Conservation (phyloP, 1,140 invertebrate genomes). For the Aphelinus certus region DNA sequence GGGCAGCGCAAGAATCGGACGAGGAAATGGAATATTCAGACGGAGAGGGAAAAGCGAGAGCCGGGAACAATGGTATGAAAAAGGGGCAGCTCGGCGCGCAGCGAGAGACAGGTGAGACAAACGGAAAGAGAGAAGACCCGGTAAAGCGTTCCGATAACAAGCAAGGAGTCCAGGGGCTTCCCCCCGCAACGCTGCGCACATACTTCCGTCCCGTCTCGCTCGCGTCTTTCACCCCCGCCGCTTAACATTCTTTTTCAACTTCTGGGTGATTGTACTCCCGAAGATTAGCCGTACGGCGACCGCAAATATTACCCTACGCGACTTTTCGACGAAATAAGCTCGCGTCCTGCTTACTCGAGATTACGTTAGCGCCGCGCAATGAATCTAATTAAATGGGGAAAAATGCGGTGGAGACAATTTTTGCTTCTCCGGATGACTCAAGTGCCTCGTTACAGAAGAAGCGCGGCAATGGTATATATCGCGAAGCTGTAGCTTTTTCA, state of each 20-base stretch:
- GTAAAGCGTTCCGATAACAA: constrained; percentile 28
- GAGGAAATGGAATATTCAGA: constrained; percentile 29
- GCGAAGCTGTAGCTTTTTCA: no score
- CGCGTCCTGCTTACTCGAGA: no score
- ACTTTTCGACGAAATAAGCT: no score
- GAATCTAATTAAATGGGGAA: no score
- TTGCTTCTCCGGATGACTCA: no score
- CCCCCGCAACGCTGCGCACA: neutral
- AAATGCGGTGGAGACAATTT: no score
- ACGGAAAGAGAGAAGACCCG: constrained; percentile 22
- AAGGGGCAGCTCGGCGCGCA: neutral
- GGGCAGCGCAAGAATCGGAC: neutral
- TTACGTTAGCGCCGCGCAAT: no score
- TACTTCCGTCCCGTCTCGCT: neutral
- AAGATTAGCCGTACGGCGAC: no score
- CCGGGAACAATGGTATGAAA: neutral
- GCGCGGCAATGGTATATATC: no score
- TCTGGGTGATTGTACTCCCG: no score
- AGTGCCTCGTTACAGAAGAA: no score
- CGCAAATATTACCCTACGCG: no score
- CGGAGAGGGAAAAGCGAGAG: neutral
- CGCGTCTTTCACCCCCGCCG: neutral
- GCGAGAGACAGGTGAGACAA: constrained; percentile 9
- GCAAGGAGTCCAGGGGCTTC: constrained; percentile 29
- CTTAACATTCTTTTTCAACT: neutral